Base-by-base conservation (phyloP, 2,888 invertebrate genomes). In the Torymus aiolomorphi region DNA sequence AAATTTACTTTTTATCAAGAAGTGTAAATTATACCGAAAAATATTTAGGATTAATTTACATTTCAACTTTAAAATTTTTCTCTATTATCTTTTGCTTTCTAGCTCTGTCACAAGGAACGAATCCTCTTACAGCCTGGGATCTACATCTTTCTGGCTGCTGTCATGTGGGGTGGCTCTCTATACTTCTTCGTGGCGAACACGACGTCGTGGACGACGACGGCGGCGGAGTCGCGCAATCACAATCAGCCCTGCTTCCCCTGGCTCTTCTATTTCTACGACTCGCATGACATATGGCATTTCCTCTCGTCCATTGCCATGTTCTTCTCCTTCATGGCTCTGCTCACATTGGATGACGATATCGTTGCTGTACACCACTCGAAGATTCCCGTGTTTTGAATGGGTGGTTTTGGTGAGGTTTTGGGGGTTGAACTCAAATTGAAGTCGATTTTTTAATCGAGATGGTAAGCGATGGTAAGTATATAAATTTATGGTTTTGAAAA, bases 271-370 rank as follows among this genome's bases (percentile, higher is more conserved):
- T 95, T 96, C 88, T 96, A 95, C 88, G 97, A 97, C 89, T 92
- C 92, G 52, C 97, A 97, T 90, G 97, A 97, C 88, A 92, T 95
- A 66, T 97, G 97, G 97, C 96, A 97, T 90, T 93, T 94, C 84
- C 90, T 96, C 57, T 96, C 96, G 11, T 95, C 96, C 0, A 92
- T 94, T 57, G 95, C 95, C 65, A 93, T 96, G 92, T 96, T 95
- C 88, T 94, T 96, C 83, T 95, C 95, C n/a, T 96, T 96, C 88
- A 95, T 96, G 93, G 94, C 95, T 77, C 90, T 97, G 77, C 91
- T 97, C 12, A 94, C 95, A 0, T 89, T 96, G 76, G 97, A 97
- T 88, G 97, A 97, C 86, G 95, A 95, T 84, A 88, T 96, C n/a
- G 90, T 91, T 0, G 91, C 93, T 84, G 93, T 93, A 2, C 93